Conservation (phyloP, 2,113 vertebrate genomes). For the Tapirus terrestris region DNA sequence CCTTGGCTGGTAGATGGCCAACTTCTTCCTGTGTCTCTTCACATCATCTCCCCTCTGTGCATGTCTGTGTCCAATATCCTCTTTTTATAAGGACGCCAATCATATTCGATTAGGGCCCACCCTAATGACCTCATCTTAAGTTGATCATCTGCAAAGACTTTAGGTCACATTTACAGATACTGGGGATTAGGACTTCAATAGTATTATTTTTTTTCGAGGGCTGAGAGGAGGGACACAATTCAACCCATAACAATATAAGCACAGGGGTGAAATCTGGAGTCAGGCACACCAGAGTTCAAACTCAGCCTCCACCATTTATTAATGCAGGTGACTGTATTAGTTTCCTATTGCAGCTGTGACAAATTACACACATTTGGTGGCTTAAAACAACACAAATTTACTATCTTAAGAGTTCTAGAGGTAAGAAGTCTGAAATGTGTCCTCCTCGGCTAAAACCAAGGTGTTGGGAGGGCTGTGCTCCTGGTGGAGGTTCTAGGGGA, state of each 20-base stretch:
- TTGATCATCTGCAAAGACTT: background rate
- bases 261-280: background rate
- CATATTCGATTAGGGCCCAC: background rate
- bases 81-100: background rate
- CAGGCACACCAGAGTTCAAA: background rate
- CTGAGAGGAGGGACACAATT: accelerated
- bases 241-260: background rate
- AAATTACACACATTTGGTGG: background rate
- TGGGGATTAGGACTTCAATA: background rate
- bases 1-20: background rate
- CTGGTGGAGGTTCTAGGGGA: background rate
- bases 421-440: background rate
- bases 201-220: background rate
- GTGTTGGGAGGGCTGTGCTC: background rate
- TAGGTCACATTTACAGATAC: background rate
- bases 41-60: no score
- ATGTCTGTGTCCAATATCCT: background rate
- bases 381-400: background rate
- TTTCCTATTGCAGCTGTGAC: background rate
- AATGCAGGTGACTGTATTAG: background rate
- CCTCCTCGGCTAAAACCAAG: background rate
- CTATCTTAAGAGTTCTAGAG: background rate
- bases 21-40: background rate
- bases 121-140: background rate
- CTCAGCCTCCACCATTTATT: background rate